Evolutionary conservation across 2,797 vertebrate species (phyloP).

Genomic region (Sebastes goodei): DNA sequence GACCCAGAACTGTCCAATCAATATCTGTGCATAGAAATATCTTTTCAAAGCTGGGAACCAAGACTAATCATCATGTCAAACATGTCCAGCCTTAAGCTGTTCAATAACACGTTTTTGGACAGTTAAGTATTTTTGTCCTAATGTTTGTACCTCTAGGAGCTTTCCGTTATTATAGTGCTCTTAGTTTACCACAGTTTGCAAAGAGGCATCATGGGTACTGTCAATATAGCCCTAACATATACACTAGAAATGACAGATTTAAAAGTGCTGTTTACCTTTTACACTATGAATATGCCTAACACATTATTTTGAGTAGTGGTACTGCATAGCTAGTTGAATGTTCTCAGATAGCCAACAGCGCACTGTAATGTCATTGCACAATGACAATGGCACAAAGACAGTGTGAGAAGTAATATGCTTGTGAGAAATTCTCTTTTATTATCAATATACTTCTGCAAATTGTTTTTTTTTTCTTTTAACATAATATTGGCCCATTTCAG

Average conservation of each 20-base stretch:
- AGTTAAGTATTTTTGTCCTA: background rate
- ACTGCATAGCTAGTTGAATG: conserved; percentile 15
- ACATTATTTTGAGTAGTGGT: background rate
- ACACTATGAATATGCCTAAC: background rate
- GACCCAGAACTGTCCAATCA: conserved; percentile 59
- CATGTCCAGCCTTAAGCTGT: conserved; percentile 15
- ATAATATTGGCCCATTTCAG: background rate
- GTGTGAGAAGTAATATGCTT: background rate
- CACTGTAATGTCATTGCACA: conserved; percentile 14
- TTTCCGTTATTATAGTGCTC: background rate
- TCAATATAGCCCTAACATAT: background rate
- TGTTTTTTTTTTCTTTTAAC: background rate
- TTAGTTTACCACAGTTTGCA: conserved; percentile 2
- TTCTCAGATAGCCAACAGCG: conserved; percentile 16
- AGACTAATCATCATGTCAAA: conserved; percentile 34
- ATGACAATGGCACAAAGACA: background rate
- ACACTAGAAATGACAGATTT: too few species aligned
- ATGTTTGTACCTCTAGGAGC: conserved; percentile 2
- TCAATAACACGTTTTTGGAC: background rate
- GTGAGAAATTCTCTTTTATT: background rate
- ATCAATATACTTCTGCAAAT: background rate
- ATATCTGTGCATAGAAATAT: conserved; percentile 19
- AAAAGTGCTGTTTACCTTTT: background rate
- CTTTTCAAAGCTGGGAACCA: conserved; percentile 30
- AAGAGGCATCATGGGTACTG: background rate